Evolutionary conservation across 2,113 vertebrate genomes (phyloP).

Genomic region (Malaclemys terrapin): DNA sequence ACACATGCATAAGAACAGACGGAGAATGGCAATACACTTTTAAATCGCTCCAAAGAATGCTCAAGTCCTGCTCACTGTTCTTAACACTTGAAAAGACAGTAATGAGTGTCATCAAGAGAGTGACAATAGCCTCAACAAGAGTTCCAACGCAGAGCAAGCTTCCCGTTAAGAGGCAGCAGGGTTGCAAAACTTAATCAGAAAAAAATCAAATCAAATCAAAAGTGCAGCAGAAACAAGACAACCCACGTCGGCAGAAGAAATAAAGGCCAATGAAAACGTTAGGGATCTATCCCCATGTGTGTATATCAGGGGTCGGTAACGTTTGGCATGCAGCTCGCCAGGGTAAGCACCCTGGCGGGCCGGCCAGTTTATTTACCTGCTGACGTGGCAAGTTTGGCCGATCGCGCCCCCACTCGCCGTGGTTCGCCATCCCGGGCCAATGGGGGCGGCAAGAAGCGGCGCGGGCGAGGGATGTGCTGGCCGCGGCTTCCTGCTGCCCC

Average conservation of each 20-base stretch:
- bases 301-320: too few relatives aligned
- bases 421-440: too few relatives aligned
- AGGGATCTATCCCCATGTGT: neutral
- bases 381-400: too few relatives aligned
- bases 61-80: neutral
- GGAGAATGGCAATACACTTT: conserved; percentile 21
- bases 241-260: conserved; percentile 11
- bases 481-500: too few relatives aligned
- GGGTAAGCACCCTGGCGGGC: too few relatives aligned
- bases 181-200: conserved; percentile 11
- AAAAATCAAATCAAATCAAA: neutral
- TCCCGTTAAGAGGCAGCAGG: neutral
- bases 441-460: too few relatives aligned
- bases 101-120: neutral
- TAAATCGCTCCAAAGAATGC: conserved; percentile 19
- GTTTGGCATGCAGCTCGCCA: too few relatives aligned
- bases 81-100: neutral
- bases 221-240: neutral
- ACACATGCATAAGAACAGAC: neutral
- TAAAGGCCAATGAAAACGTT: conserved; percentile 57
- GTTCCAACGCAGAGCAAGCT: neutral
- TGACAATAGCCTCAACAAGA: neutral
- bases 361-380: too few relatives aligned
- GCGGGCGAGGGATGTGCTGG: too few relatives aligned
- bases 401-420: too few relatives aligned